These are phyloP conservation scores for Apodemia duryi DNA, from an alignment of 2,888 invertebrate species.

Conservation along the genomic window DNA sequence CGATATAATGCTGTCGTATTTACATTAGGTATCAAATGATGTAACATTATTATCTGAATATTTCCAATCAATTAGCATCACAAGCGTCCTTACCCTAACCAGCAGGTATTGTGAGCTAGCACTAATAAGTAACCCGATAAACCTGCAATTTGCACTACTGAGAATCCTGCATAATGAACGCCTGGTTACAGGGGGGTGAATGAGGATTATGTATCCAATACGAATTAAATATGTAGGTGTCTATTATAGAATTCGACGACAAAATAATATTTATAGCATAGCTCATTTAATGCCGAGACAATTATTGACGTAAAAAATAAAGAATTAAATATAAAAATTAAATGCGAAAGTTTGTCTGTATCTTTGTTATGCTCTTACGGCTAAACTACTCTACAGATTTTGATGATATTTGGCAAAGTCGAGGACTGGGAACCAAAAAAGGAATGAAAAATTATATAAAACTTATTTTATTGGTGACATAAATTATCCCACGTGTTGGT, in stretches of 20 bases:
- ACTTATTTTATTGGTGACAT: too few relatives aligned
- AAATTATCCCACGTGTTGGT: too few relatives aligned
- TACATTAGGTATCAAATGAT: background rate
- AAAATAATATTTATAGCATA: too few relatives aligned
- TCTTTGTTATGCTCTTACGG: too few relatives aligned
- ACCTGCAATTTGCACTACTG: conserved; percentile 27
- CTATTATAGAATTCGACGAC: background rate
- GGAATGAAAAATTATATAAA: too few relatives aligned
- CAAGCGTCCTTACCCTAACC: background rate
- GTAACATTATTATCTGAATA: conserved; percentile 2
- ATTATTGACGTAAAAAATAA: too few relatives aligned
- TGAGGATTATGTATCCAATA: background rate
- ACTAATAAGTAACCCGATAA: conserved; percentile 32
- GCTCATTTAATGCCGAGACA: too few relatives aligned
- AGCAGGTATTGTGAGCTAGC: conserved; percentile 9
- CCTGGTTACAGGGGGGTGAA: background rate
- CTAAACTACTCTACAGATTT: too few relatives aligned
- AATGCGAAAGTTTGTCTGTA: too few relatives aligned
- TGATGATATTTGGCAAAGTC: too few relatives aligned
- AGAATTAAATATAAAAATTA: too few relatives aligned
- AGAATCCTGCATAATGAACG: background rate
- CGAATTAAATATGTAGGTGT: background rate
- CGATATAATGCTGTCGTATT: background rate
- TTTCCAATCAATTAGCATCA: conserved; percentile 13
- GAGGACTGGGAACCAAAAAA: too few relatives aligned